Base-by-base conservation (phyloP, 2,888 invertebrate genomes). In the Hedya salicella region DNA sequence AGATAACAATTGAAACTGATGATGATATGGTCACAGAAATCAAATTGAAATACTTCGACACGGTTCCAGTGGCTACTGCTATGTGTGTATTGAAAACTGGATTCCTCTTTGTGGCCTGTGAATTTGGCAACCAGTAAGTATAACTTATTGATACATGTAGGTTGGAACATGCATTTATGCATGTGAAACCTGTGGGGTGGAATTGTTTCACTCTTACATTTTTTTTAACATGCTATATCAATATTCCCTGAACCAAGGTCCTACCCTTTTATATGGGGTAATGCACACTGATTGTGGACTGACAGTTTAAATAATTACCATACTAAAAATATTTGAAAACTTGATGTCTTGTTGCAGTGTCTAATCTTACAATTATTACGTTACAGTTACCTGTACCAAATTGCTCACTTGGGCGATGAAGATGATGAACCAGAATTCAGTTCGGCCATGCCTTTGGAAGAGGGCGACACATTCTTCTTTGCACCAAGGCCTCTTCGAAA, bases 121-220 rank as follows among this genome's bases (percentile, higher is more conserved):
- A 99, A 91, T 99, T 99, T 94, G 99, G 99, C 77, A 99, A 99
- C 92, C 99, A 99, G 98, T 99, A 93, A 97, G 98, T 97, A 79
- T 77, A 17, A 36, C 19, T 68, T 40, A 30, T 21, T 57, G 36
- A 44, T 44, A 53, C 21, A 19, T 32, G 8, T 57, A n/a, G n/a
- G n/a, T n/a, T n/a, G n/a, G n/a, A n/a, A 39, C n/a, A 46, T 63
- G 52, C 25, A 36, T 36, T 68, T 52, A 72, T 81, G 83, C 81
- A 78, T 80, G 78, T 76, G 68, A 68, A 78, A 71, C 77, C 72
- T 77, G 81, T 84, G 83, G 73, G 74, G 71, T 78, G 76, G 78
- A 72, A 78, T 68, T 67, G 61, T 77, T 83, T 79, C 78, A 74
- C 62, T 73, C 75, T 77, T 79, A 85, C 81, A 78, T 73, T 71